Evolutionary conservation across 2,113 vertebrate species (phyloP), one percentile per base, ranked within the genome.

Genomic region (Dasyurus viverrinus): DNA sequence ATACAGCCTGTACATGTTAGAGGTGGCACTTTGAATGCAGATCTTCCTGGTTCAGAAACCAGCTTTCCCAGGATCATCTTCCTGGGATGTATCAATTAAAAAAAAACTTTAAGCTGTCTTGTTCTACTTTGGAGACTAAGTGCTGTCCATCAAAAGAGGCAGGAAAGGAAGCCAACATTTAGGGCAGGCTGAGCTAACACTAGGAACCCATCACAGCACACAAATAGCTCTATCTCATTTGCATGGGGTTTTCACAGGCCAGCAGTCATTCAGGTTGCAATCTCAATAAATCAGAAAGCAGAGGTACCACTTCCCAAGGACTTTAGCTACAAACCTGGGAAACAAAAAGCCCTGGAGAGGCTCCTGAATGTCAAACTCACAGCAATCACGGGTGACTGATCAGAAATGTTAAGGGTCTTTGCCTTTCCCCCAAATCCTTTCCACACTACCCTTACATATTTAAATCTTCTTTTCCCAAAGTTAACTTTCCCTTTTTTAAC

Each of bases 211-310:
- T n/a, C 25, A 25, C 2, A n/a, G 0, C 0, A 53, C 2, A 47
- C 2, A 47, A 10, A 19, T 0, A 8, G 47, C 52, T 22, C 12
- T 27, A 57, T 24, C 89, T 93, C 53, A 30, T 96, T 50, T 55
- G 94, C 30, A 95, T 55, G 89, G 25, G 2, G 14, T 4, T 36
- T 48, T 92, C 27, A 47, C 4, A 1, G 46, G 53, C 52, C 60
- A 47, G 84, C 10, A 60, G 54, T 60, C 47, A 57, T 55, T 93
- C 53, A 30, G 23, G 91, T 84, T 57, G 54, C 89, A 48, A 92
- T 90, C 94, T 95, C 90, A 94, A 50, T 91, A 92, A 93, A 93
- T 94, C 91, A 54, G 91, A 55, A 46, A 76, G 30, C n/a, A 8
- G 46, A 30, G 54, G 48, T 46, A 24, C 53, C 11, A 5, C 10